Conservation (phyloP, 2,888 invertebrate species). For the Tholera decimalis region DNA sequence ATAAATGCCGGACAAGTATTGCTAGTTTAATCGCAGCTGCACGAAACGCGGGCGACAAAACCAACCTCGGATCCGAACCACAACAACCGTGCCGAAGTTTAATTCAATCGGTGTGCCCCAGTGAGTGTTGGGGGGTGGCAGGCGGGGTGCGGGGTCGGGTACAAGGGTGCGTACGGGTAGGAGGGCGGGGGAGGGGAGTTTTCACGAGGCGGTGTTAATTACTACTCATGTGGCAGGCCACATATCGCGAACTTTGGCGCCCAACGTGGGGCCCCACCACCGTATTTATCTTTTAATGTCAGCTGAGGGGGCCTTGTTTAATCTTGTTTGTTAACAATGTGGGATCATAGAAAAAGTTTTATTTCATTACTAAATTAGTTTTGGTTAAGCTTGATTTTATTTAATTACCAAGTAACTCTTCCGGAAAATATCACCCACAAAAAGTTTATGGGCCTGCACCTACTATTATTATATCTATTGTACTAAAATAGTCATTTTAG, state of each 20-base stretch:
- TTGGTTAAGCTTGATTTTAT: slow-evolving; percentile 28
- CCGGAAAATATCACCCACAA: background rate
- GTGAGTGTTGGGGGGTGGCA: slow-evolving; percentile 73
- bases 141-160: slow-evolving; percentile 37
- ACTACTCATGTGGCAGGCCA: slow-evolving; percentile 89
- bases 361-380: slow-evolving; percentile 57
- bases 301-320: slow-evolving; percentile 75
- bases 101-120: slow-evolving; percentile 90
- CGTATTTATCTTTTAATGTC: slow-evolving; percentile 87
- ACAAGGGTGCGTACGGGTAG: slow-evolving; percentile 58
- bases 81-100: slow-evolving; percentile 90
- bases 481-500: too few relatives aligned
- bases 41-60: slow-evolving; percentile 87
- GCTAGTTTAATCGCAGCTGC: slow-evolving; percentile 89
- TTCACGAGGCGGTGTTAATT: slow-evolving; percentile 88
- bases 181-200: slow-evolving; percentile 65
- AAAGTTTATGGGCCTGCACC: too few relatives aligned
- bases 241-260: slow-evolving; percentile 90
- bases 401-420: slow-evolving; percentile 8
- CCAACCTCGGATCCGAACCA: slow-evolving; percentile 87
- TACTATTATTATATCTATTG: background rate
- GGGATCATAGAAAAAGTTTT: slow-evolving; percentile 74
- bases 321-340: slow-evolving; percentile 75
- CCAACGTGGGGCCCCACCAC: slow-evolving; percentile 79
- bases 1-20: slow-evolving; percentile 87